A percentile compares a stretch with the other conserved stretches of the same genome.
phyloP scores from a whole-genome alignment of 2,888 invertebrate species.

The Cheilosia variabilis region DNA sequence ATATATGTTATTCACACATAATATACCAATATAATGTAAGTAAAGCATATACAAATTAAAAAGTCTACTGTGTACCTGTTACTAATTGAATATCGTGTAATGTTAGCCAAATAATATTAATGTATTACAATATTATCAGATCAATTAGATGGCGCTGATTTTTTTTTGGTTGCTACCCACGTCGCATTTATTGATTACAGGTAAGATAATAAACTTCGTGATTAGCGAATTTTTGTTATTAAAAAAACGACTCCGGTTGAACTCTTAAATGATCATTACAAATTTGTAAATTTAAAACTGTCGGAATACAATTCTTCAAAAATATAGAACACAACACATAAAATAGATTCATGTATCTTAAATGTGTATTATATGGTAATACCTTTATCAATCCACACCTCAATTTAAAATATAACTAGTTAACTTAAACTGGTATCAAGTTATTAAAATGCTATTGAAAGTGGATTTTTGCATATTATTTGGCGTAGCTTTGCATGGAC shows the following conservation, averaged over 20 bases:
- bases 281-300: too few relatives aligned
- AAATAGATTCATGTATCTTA: too few relatives aligned
- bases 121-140: conserved; percentile 5
- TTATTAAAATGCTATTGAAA: not conserved
- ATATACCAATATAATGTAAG: not conserved
- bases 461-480: not conserved
- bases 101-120: conserved; percentile 25
- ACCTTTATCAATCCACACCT: not conserved
- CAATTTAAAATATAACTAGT: not conserved
- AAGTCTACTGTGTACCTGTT: conserved; percentile 70
- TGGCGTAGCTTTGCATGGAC: not conserved
- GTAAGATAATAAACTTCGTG: not conserved
- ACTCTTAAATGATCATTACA: too few relatives aligned
- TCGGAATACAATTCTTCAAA: too few relatives aligned
- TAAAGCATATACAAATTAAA: conserved; percentile 36
- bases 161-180: not conserved
- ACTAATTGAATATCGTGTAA: conserved; percentile 58
- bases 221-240: too few relatives aligned
- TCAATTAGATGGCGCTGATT: not conserved
- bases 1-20: conserved; percentile 28
- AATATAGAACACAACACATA: too few relatives aligned
- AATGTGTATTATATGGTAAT: too few relatives aligned
- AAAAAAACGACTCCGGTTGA: too few relatives aligned
- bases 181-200: conserved; percentile 9
- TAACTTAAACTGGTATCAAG: not conserved